These are phyloP conservation scores for Agrenia bidenticulata DNA, from an alignment of 2,888 invertebrate genomes.

Conservation along the genomic window DNA sequence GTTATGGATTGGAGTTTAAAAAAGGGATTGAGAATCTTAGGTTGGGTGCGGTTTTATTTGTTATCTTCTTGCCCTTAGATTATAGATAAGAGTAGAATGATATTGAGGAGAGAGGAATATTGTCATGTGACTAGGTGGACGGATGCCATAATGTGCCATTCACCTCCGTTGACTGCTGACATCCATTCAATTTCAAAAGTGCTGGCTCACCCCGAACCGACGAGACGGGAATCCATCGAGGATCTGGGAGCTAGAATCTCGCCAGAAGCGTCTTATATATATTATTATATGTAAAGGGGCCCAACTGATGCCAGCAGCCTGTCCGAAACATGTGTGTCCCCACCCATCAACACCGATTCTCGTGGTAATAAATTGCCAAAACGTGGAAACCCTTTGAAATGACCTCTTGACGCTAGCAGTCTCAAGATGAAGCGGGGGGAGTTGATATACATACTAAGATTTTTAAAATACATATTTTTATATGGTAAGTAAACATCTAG, in stretches of 20 bases:
- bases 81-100: too few relatives aligned
- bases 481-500: too few relatives aligned
- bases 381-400: constrained; percentile 1
- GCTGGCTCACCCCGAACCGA: constrained; percentile 1
- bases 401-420: constrained; percentile 3
- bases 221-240: neutral
- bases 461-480: too few relatives aligned
- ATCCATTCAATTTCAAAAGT: constrained; percentile 16
- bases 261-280: neutral
- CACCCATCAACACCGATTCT: constrained; percentile 5
- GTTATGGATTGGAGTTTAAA: neutral
- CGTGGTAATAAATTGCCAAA: constrained; percentile 3
- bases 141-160: constrained; percentile 17
- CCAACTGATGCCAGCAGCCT: constrained; percentile 6
- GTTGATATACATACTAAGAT: too few relatives aligned
- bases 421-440: too few relatives aligned
- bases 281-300: neutral
- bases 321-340: constrained; percentile 7
- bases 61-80: too few relatives aligned
- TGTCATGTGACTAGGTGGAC: constrained; percentile 7
- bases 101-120: neutral
- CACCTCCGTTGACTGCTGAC: constrained; percentile 15
- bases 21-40: neutral
- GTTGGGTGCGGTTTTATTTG: too few relatives aligned
- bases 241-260: neutral